Percentiles rank a stretch among this genome's conserved stretches.
Evolutionary conservation across 2,888 invertebrate genomes (phyloP).

Genomic region (Pristionchus maxplancki): DNA sequence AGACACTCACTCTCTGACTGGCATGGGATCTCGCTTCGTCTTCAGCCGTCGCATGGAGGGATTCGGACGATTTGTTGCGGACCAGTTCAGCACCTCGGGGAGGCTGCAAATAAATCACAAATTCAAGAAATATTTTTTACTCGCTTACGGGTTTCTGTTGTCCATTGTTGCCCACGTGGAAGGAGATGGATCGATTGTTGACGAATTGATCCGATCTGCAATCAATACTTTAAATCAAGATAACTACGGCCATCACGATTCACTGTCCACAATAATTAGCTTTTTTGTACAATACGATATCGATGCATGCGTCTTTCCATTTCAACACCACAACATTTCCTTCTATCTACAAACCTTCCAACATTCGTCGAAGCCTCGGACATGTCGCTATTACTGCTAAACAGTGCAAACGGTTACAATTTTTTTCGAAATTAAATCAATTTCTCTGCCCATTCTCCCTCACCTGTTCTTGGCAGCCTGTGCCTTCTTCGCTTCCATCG

Average conservation of each 20-base stretch:
- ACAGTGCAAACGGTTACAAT: too few species aligned
- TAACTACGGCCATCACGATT: background rate
- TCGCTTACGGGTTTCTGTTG: background rate
- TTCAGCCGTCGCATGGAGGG: constrained; percentile 49
- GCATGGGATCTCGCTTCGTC: constrained; percentile 52
- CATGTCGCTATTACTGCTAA: constrained; percentile 50
- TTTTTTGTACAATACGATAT: background rate
- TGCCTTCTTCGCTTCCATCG: constrained; percentile 81
- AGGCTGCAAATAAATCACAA: background rate
- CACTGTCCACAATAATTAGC: background rate
- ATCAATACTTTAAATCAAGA: background rate
- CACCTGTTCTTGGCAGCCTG: constrained; percentile 65
- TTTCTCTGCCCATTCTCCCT: background rate
- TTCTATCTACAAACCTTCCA: constrained; percentile 33
- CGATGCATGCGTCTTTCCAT: constrained; percentile 21
- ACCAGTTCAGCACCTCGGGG: constrained; percentile 48
- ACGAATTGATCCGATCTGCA: constrained; percentile 70
- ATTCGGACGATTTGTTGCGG: constrained; percentile 50
- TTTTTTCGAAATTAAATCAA: background rate
- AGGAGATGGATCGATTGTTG: constrained; percentile 71
- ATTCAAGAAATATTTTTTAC: background rate
- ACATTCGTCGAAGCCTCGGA: constrained; percentile 38
- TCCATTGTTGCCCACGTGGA: constrained; percentile 61
- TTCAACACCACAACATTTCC: constrained; percentile 1
- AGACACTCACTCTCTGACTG: constrained; percentile 43